Evolutionary conservation across 2,888 invertebrate genomes (phyloP).

Genomic region (Mesopsocus fuscifrons): DNA sequence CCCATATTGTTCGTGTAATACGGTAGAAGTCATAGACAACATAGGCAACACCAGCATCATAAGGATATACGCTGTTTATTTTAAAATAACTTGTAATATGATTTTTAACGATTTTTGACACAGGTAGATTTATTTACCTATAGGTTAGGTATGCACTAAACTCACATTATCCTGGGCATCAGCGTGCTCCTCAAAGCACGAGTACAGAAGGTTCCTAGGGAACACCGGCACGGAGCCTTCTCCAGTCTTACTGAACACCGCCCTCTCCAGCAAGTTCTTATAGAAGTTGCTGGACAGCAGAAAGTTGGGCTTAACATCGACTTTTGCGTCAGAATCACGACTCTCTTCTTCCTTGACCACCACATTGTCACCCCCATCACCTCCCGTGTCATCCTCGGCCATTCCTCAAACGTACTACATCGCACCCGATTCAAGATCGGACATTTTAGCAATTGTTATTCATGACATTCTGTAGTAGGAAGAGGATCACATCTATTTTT

Average conservation of each 20-base stretch:
- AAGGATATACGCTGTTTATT: too few relatives aligned
- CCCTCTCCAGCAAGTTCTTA: slow-evolving; percentile 56
- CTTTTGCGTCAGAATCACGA: slow-evolving; percentile 9
- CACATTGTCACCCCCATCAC: neutral
- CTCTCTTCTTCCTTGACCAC: neutral
- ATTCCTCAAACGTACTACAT: slow-evolving; percentile 16
- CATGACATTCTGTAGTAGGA: too few relatives aligned
- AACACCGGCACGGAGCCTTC: slow-evolving; percentile 26
- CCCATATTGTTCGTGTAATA: too few relatives aligned
- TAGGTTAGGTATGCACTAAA: too few relatives aligned
- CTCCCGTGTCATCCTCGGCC: slow-evolving; percentile 27
- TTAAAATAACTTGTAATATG: too few relatives aligned
- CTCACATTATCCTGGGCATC: neutral
- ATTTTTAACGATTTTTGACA: too few relatives aligned
- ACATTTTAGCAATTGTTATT: too few relatives aligned
- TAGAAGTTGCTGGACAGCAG: slow-evolving; percentile 58
- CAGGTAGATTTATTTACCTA: too few relatives aligned
- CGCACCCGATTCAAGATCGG: too few relatives aligned
- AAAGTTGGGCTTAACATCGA: slow-evolving; percentile 28
- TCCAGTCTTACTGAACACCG: slow-evolving; percentile 35
- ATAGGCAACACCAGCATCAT: too few relatives aligned
- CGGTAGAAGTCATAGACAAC: too few relatives aligned
- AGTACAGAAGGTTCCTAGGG: slow-evolving; percentile 22
- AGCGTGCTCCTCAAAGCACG: neutral
- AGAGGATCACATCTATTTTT: too few relatives aligned